Base-by-base conservation (phyloP, 2,888 invertebrate genomes). In the Lasiommata megera region DNA sequence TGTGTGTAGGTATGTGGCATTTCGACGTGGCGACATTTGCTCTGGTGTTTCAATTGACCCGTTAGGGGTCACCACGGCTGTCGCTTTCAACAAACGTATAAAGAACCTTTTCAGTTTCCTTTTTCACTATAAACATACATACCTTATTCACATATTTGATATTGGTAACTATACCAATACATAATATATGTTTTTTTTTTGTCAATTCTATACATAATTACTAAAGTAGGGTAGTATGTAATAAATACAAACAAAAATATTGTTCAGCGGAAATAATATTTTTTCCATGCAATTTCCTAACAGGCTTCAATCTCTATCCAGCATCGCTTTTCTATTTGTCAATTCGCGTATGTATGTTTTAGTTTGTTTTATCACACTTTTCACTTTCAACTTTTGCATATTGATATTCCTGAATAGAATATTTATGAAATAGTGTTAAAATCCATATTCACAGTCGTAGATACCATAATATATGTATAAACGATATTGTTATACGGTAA, bases 11-110 rank as follows among this genome's bases (percentile, higher is more conserved):
- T 73, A 67, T 66, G 70, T 64, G 72, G 74, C 72, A 80, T 82
- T 82, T 82, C 70, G 68, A 70, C 58, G 68, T 66, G 72, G 71
- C 72, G 80, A 80, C 84, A 84, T 83, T 82, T 82, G 77, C 76
- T 71, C 71, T 74, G 69, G 69, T 69, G 73, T 72, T 75, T 72
- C 72, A 73, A 79, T 76, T 81, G 82, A 81, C 80, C 80, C 80
- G 76, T 78, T 76, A 75, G 71, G 66, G 65, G 58, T 65, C 64
- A 67, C 68, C 61, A 64, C 67, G 62, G 53, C 44, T 55, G 57
- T 56, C 56, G 60, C 57, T 58, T 54, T 54, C 38, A 56, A 61
- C 60, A 53, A 38, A 56, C 44, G 50, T 52, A 12, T 43, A 48
- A 41, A 17, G 28, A 53, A 47, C 36, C 34, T 53, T 40, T 40